A percentile compares a stretch with the other conserved stretches of the same genome.
These are phyloP conservation scores for Pterocles gutturalis DNA, from an alignment of 2,113 vertebrate genomes.

Conservation along the genomic window DNA sequence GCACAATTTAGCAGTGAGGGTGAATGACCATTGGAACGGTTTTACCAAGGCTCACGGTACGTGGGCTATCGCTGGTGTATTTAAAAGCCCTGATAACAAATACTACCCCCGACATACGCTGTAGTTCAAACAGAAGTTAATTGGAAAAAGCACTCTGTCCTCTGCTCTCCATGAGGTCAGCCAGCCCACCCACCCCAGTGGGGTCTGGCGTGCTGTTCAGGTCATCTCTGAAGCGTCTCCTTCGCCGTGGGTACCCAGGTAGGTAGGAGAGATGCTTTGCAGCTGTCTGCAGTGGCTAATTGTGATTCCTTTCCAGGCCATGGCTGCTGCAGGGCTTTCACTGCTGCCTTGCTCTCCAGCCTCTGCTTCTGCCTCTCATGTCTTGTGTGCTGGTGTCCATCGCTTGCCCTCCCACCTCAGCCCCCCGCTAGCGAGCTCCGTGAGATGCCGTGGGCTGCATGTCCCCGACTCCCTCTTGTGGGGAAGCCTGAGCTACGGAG, in stretches of 20 bases:
- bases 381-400: not conserved
- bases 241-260: not conserved
- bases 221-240: not conserved
- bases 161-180: not conserved
- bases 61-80: not conserved
- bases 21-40: not conserved
- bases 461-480: constrained; percentile 44
- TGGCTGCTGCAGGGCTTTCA: not conserved
- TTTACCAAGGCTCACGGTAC: not conserved
- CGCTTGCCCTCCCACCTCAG: not conserved
- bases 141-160: not conserved
- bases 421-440: not conserved
- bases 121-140: not conserved
- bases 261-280: not conserved
- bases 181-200: not conserved
- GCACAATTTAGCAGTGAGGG: not conserved
- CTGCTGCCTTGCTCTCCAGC: not conserved
- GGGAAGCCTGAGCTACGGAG: not conserved
- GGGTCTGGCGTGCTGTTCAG: not conserved
- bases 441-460: not conserved
- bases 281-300: not conserved
- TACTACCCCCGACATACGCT: not conserved
- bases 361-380: not conserved
- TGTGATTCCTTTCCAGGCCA: not conserved
- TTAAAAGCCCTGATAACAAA: not conserved